Conservation (phyloP, 2,888 invertebrate genomes). For the Agelastica alni region DNA sequence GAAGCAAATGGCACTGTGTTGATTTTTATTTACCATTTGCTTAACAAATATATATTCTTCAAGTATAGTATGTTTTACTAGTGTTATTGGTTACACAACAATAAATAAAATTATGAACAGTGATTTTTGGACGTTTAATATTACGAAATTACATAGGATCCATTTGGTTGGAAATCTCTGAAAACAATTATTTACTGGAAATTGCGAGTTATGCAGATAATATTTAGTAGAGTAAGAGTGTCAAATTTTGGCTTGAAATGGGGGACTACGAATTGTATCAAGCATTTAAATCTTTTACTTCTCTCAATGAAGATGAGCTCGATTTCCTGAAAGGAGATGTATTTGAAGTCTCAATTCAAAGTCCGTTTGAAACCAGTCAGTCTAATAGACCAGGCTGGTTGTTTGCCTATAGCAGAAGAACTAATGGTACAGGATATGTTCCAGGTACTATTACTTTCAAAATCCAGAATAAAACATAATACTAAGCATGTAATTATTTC, state of each 20-base stretch:
- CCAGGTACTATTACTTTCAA: constrained; percentile 56
- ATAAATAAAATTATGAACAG: constrained; percentile 27
- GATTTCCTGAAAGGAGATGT: constrained; percentile 56
- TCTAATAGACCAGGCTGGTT: constrained; percentile 53
- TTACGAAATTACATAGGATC: neutral
- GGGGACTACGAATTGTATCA: constrained; percentile 55
- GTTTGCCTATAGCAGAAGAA: constrained; percentile 55
- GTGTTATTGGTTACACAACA: constrained; percentile 10
- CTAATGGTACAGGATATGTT: constrained; percentile 54
- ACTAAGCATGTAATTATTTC: too few species aligned
- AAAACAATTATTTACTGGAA: constrained; percentile 3
- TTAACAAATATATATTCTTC: neutral
- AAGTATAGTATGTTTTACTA: constrained; percentile 3
- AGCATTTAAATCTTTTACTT: constrained; percentile 52
- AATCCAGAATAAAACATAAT: too few species aligned
- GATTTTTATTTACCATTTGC: constrained; percentile 15
- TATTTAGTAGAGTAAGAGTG: constrained; percentile 32
- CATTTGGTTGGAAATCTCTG: neutral
- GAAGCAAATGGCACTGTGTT: constrained; percentile 13
- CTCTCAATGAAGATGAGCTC: constrained; percentile 47
- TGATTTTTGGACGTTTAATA: constrained; percentile 30
- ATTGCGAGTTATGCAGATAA: constrained; percentile 37
- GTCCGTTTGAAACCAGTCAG: constrained; percentile 46
- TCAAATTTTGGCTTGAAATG: constrained; percentile 49
- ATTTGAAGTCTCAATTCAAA: constrained; percentile 53